Evolutionary conservation across 2,888 invertebrate species (phyloP), one percentile per base, ranked within the genome.

Genomic region (Dorcus hopei): DNA sequence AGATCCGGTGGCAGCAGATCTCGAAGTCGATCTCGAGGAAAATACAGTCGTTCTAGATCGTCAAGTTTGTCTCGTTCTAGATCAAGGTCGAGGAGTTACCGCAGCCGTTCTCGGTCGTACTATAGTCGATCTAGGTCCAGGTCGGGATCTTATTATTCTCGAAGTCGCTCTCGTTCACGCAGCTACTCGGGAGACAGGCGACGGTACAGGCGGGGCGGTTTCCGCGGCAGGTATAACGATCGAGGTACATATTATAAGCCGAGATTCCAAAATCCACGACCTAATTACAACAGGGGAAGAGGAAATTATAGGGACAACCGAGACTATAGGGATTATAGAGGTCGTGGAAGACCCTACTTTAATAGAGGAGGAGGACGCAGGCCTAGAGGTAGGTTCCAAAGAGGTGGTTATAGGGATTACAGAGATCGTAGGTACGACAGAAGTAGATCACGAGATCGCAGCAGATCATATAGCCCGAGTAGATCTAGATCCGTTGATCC

Each of bases 221-320:
- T 75, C 61, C 63, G 77, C 16, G 75, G 74, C 9, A 68, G 74
- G n/a, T 66, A 63, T 69, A 82, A 83, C 75, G 89, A 89, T 73
- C 84, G 90, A 55, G 90, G 90, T 63, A 90, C 89, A 0, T 90
- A 90, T 77, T 90, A 90, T 80, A 87, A 89, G 68, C 90, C 90
- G 1, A 83, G 90, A 62, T 89, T 90, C 82, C 88, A 89, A 74
- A 82, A 81, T 67, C 82, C 81, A 33, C 83, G 86, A 52, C 72
- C 72, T 2, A 60, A 60, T 40, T 57, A 60, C 50, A 80, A 81
- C 54, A 76, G 84, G n/a, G 82, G 83, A 33, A 72, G 64, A 72
- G 64, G 75, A 45, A 73, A 73, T 52, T 77, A 77, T 64, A 69
- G 79, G 57, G 78, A 79, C 65, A 70, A 69, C 52, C 69, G 78